Evolutionary conservation across 2,888 invertebrate genomes (phyloP).

Genomic region (Zaprionus lineosus): DNA sequence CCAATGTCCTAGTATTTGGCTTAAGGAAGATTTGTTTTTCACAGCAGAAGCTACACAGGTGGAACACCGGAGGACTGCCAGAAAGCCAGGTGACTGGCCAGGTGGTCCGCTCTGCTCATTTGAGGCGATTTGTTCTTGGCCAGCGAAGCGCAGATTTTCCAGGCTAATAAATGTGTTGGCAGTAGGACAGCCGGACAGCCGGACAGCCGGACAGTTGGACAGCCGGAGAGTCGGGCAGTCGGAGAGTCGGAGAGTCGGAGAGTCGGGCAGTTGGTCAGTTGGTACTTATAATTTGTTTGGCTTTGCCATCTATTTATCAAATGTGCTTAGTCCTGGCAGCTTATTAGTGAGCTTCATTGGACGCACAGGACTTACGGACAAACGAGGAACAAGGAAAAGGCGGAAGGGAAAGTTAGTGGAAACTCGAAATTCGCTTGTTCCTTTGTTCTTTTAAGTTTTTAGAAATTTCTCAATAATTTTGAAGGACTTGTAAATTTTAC

Average conservation of each 20-base stretch:
- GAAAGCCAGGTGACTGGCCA: conserved; percentile 10
- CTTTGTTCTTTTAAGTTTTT: no score
- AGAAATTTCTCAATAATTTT: no score
- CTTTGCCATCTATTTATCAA: conserved; percentile 73
- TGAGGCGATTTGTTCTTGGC: conserved; percentile 62
- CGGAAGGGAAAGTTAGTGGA: no score
- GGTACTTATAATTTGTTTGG: conserved; percentile 73
- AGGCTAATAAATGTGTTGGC: conserved; percentile 65
- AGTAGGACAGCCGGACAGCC: no score
- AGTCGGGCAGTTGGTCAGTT: no score
- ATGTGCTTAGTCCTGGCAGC: conserved; percentile 72
- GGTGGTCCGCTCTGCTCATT: conserved; percentile 44
- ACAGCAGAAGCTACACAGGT: conserved; percentile 18
- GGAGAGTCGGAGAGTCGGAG: no score
- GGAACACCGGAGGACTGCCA: neutral
- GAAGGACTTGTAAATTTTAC: no score
- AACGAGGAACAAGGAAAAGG: conserved; percentile 5
- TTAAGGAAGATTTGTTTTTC: conserved; percentile 32
- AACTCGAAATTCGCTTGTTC: no score
- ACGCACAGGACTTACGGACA: conserved; percentile 24
- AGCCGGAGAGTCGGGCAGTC: no score
- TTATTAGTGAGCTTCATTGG: conserved; percentile 55
- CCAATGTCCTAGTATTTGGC: conserved; percentile 37
- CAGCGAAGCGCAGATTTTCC: conserved; percentile 32
- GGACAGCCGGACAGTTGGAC: no score